Base-by-base conservation (phyloP, 1,140 invertebrate genomes). In the Calliphora vicina region DNA sequence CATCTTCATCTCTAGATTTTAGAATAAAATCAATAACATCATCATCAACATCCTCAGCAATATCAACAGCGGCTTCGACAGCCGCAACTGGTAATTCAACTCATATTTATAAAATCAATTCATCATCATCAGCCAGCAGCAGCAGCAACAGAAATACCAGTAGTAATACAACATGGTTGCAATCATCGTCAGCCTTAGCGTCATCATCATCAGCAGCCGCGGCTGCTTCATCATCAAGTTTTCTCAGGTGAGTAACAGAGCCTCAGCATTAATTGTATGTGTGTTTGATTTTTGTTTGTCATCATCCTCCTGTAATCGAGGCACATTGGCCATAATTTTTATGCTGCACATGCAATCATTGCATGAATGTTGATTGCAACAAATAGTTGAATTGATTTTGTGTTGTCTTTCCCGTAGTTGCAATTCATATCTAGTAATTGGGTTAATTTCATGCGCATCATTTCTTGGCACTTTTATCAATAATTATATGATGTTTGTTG, bases 71-170 rank as follows among this genome's bases (percentile, higher is more conserved):
- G 17, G 6, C 27, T 6, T 0, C 72, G 35, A 50, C 45, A 5
- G 10, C 13, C 12, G 17, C 45, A 82, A 42, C 35, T 82, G 81
- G 45, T 17, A 23, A 84, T 85, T 76, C 76, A 80, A 84, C 83
- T 42, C 74, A 85, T 71, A 88, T 50, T 73, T 67, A 84, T 73
- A 84, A 87, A 45, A 84, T 86, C 72, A 87, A 87, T 83, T 61
- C 85, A 61, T 86, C 85, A 61, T 42, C 84, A 20, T 20, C 74
- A 78, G 45, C 74, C 42, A 23, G 35, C 20, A 45, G 29, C 26
- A 23, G 27, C 15, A 20, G n/a, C 74, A 74, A 2, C 15, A 9
- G 61, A 9, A 67, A 23, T 67, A n/a, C 61, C 17, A 10, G 4
- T 67, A 20, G n/a, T 29, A 78, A 9, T 23, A 27, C 25, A 13